phyloP scores from a whole-genome alignment of 2,888 invertebrate genomes.

The Meteorus cinctellus region DNA sequence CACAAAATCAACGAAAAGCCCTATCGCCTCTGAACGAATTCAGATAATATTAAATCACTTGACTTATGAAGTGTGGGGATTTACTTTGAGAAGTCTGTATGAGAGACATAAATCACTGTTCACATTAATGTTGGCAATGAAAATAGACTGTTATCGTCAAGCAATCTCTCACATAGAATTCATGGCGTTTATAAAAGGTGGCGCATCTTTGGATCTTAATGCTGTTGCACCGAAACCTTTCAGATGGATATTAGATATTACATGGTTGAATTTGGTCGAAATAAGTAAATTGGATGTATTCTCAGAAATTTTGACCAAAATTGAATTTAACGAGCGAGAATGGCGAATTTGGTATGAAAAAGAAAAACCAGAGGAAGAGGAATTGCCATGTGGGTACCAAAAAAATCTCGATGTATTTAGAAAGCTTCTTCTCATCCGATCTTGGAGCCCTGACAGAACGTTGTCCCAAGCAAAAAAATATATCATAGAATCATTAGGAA shows the following conservation, averaged over 20 bases:
- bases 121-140: constrained; percentile 95
- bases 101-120: constrained; percentile 95
- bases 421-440: constrained; percentile 88
- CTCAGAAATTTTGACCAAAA: constrained; percentile 86
- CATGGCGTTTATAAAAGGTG: constrained; percentile 96
- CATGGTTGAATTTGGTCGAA: constrained; percentile 96
- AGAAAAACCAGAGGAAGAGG: constrained; percentile 93
- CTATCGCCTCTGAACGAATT: constrained; percentile 89
- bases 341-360: constrained; percentile 95
- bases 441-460: constrained; percentile 96
- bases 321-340: constrained; percentile 88
- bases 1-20: constrained; percentile 89
- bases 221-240: constrained; percentile 95
- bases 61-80: constrained; percentile 94
- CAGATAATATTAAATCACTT: constrained; percentile 90
- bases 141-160: constrained; percentile 91
- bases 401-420: constrained; percentile 90
- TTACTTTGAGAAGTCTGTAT: constrained; percentile 93
- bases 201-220: constrained; percentile 94
- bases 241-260: constrained; percentile 95
- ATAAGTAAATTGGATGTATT: constrained; percentile 90
- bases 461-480: constrained; percentile 94
- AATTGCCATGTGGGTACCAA: constrained; percentile 92
- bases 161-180: constrained; percentile 92
- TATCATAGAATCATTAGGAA: constrained; percentile 90